These are phyloP conservation scores for Elaeidobius kamerunicus DNA, from an alignment of 2,888 invertebrate species.

Conservation along the genomic window DNA sequence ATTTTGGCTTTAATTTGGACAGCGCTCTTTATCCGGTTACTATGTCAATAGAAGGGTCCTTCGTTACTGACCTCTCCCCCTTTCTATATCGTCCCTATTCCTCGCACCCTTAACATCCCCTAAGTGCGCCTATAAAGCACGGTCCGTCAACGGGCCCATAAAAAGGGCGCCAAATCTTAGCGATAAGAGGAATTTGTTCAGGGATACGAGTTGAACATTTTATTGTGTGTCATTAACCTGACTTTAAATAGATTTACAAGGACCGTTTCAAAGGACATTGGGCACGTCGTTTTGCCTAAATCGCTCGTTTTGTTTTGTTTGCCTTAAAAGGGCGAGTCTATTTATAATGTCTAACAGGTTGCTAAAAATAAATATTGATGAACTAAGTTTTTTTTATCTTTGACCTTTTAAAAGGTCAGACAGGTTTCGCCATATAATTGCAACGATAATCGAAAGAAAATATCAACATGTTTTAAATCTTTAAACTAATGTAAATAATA, in stretches of 20 bases:
- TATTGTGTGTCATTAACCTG: constrained; percentile 19
- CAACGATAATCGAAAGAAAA: too few relatives aligned
- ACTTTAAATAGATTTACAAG: constrained; percentile 7
- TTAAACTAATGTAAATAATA: too few relatives aligned
- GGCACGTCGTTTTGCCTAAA: too few relatives aligned
- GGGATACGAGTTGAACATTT: constrained; percentile 16
- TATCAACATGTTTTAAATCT: too few relatives aligned
- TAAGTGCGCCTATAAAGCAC: constrained; percentile 25
- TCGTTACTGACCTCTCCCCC: constrained; percentile 27
- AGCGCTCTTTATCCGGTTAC: constrained; percentile 23
- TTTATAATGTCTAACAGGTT: too few relatives aligned
- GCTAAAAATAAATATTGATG: too few relatives aligned
- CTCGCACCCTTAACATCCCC: constrained; percentile 13
- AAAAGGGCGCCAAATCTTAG: constrained; percentile 28
- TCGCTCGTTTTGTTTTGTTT: too few relatives aligned
- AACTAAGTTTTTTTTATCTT: too few relatives aligned
- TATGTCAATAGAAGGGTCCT: constrained; percentile 27
- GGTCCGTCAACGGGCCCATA: constrained; percentile 23
- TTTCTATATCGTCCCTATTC: constrained; percentile 15
- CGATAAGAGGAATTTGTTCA: constrained; percentile 25
- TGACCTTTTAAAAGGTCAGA: too few relatives aligned
- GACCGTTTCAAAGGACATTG: not conserved
- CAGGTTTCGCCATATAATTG: too few relatives aligned
- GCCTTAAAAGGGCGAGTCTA: too few relatives aligned
- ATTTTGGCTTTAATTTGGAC: constrained; percentile 12